Conservation (phyloP, 2,113 vertebrate species). For the Heterotis niloticus region DNA sequence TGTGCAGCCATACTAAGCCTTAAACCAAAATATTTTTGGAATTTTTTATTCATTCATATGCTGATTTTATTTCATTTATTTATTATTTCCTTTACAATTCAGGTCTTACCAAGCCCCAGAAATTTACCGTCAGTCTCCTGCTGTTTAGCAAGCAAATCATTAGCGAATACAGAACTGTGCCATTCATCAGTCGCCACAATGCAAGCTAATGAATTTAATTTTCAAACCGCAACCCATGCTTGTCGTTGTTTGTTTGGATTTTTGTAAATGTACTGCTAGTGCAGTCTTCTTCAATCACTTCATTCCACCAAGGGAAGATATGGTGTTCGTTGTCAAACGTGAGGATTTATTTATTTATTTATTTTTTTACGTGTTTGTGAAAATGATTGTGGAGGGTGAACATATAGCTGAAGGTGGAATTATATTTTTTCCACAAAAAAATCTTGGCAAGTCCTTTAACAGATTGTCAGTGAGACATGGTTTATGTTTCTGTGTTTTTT, state of each 20-base stretch:
- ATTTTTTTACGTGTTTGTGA: not conserved
- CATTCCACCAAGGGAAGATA: not conserved
- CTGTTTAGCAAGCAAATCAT: conserved; percentile 19
- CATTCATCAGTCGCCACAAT: not conserved
- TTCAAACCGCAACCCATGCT: not conserved
- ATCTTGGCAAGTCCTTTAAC: conserved; percentile 18
- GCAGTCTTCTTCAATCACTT: conserved; percentile 17
- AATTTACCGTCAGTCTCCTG: conserved; percentile 13
- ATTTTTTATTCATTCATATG: no score
- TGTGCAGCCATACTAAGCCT: no score
- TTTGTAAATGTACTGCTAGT: conserved; percentile 12
- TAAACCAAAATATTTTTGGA: no score
- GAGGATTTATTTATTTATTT: not conserved
- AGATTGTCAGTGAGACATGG: conserved; percentile 4
- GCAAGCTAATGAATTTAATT: conserved; percentile 14
- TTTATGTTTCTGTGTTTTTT: conserved; percentile 13
- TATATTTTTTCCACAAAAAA: not conserved
- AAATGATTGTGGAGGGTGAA: not conserved
- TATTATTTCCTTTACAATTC: not conserved
- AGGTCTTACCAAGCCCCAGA: not conserved
- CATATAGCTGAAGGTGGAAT: not conserved
- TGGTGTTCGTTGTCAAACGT: not conserved
- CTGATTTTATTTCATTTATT: not conserved
- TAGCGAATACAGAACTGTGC: conserved; percentile 10
- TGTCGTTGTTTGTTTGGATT: conserved; percentile 3